Evolutionary conservation across 2,888 invertebrate species (phyloP), one percentile per base, ranked within the genome.

Genomic region (Hipparchia semele): DNA sequence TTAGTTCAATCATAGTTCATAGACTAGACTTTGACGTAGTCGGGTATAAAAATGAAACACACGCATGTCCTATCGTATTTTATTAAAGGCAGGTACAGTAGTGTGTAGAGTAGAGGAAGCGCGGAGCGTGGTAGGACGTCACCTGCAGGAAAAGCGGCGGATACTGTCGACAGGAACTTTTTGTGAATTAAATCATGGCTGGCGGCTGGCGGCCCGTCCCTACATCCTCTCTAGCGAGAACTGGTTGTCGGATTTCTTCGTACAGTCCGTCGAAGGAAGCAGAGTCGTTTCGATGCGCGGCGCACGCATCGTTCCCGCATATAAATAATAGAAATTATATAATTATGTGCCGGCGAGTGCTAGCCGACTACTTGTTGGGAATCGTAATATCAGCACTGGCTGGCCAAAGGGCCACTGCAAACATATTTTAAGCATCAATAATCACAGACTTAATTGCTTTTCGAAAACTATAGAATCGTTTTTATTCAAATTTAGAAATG

Each of bases 291-390:
- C 83, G 76, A 91, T 90, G 87, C 91, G 74, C 78, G 77, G 79
- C 90, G 86, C 90, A 87, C 85, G 76, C 82, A 78, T 79, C 81
- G 79, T 84, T 82, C 81, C 86, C 88, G 93, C 92, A 93, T 92
- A 92, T 92, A 91, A 91, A 93, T 93, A 92, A 93, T 93, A 93
- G 89, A 92, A 92, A 93, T 92, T 91, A 92, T 92, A 87, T 91
- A 92, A 93, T 91, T 91, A 92, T 90, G 87, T 89, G 81, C 85
- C 86, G 85, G 81, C 84, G 84, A 86, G 84, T 87, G 88, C 86
- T 87, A 87, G 86, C 77, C 81, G 80, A 80, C 81, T 76, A 87
- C 89, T 85, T 80, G 87, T 78, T 80, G 82, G 81, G 91, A 90
- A 91, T 92, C 82, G 83, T 90, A 90, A 91, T 88, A 87, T 85